phyloP scores from a whole-genome alignment of 2,888 invertebrate species.

The Villa cingulata region DNA sequence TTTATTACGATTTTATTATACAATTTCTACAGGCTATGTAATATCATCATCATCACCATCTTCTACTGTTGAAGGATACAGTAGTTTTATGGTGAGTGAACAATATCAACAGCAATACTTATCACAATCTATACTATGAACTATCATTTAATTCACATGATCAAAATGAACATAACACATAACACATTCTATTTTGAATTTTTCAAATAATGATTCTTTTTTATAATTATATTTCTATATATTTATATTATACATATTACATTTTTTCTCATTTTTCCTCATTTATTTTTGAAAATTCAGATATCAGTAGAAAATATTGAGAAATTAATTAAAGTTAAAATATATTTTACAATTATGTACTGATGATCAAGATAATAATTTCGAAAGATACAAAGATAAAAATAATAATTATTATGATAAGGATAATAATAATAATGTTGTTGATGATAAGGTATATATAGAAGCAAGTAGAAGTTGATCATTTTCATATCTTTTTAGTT shows the following conservation, averaged over 20 bases:
- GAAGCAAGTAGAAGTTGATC: background rate
- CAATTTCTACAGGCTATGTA: conserved; percentile 6
- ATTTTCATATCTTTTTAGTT: background rate
- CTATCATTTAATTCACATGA: background rate
- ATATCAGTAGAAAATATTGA: background rate
- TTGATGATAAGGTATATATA: too few species aligned
- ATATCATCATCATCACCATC: conserved; percentile 16
- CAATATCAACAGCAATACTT: conserved; percentile 8
- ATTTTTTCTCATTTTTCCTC: background rate
- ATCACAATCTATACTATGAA: background rate
- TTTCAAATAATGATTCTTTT: background rate
- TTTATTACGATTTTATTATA: conserved; percentile 5
- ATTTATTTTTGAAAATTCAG: background rate
- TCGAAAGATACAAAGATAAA: too few species aligned
- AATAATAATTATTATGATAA: too few species aligned
- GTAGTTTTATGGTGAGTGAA: conserved; percentile 33
- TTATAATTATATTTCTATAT: background rate
- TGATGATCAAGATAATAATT: too few species aligned
- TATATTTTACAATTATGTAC: too few species aligned
- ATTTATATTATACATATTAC: background rate
- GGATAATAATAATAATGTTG: background rate
- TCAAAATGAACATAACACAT: background rate
- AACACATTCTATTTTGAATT: background rate
- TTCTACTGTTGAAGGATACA: conserved; percentile 15
- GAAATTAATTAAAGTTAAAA: background rate